Evolutionary conservation across 92 coral and sea anemone species (phyloP).

Genomic region (Epizoanthus scotinus): DNA sequence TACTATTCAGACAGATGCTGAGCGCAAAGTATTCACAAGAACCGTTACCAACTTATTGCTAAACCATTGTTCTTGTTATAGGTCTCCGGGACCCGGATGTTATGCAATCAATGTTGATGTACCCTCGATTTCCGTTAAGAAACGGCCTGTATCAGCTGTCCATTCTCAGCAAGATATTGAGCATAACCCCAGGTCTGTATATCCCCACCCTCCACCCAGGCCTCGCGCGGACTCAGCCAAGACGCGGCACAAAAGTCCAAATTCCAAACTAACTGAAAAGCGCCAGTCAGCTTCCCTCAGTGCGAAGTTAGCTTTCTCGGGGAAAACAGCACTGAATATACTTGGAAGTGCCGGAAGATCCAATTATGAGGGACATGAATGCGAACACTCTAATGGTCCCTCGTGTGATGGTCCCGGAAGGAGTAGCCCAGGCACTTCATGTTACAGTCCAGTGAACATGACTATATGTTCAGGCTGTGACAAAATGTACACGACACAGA

Average conservation of each 20-base stretch:
- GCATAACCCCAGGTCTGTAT: constrained; percentile 49
- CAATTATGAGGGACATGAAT: constrained; percentile 47
- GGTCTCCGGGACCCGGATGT: constrained; percentile 32
- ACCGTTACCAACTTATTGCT: neutral
- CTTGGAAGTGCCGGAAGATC: constrained; percentile 39
- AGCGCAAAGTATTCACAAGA: too few species aligned
- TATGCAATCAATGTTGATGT: neutral
- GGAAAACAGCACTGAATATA: constrained; percentile 51
- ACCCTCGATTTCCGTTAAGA: neutral
- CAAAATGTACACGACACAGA: constrained; percentile 82
- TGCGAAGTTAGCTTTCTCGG: constrained; percentile 83
- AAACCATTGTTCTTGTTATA: neutral
- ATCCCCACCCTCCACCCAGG: constrained; percentile 82
- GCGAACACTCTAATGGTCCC: constrained; percentile 60
- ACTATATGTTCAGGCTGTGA: constrained; percentile 88
- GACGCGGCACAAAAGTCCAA: constrained; percentile 64
- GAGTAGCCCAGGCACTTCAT: constrained; percentile 55
- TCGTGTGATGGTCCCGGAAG: constrained; percentile 41
- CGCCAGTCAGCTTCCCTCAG: constrained; percentile 82
- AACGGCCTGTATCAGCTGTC: constrained; percentile 32
- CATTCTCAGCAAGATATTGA: constrained; percentile 5
- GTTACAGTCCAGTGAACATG: constrained; percentile 78
- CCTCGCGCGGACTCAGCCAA: constrained; percentile 86
- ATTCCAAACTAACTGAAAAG: constrained; percentile 68
- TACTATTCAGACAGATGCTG: too few species aligned